A percentile compares a stretch with the other conserved stretches of the same genome.
phyloP scores from a whole-genome alignment of 2,113 vertebrate species.

The Alethe diademata region DNA sequence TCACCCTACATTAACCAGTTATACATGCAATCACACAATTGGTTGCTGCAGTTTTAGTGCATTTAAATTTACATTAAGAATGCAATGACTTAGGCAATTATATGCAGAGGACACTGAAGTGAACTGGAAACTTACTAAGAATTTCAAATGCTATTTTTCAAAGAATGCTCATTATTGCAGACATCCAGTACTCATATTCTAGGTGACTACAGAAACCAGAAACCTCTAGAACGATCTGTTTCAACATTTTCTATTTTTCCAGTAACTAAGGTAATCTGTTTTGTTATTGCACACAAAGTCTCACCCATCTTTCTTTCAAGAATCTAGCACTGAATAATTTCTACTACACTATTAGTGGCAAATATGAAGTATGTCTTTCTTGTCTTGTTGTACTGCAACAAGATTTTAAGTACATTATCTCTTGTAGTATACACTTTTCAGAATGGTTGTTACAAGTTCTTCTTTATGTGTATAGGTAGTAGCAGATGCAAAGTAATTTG shows the following conservation, averaged over 20 bases:
- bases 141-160: not conserved
- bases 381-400: not conserved
- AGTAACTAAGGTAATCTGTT: not conserved
- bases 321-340: not conserved
- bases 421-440: not conserved
- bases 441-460: not conserved
- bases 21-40: not conserved
- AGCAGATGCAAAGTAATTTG: not conserved
- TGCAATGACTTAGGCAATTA: not conserved
- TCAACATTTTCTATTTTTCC: accelerated
- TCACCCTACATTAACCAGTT: not conserved
- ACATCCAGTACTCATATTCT: not conserved
- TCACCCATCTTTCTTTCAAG: not conserved
- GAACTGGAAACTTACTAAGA: not conserved
- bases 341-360: not conserved
- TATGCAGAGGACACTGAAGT: not conserved
- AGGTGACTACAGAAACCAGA: not conserved
- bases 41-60: not conserved
- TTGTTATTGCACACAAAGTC: not conserved
- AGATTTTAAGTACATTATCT: not conserved
- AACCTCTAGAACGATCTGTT: not conserved
- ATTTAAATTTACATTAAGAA: not conserved
- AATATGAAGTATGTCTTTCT: not conserved
- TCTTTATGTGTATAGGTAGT: not conserved
- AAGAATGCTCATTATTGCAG: not conserved